These are phyloP conservation scores for Ctenicera cuprea DNA, from an alignment of 2,888 invertebrate genomes.

Conservation along the genomic window DNA sequence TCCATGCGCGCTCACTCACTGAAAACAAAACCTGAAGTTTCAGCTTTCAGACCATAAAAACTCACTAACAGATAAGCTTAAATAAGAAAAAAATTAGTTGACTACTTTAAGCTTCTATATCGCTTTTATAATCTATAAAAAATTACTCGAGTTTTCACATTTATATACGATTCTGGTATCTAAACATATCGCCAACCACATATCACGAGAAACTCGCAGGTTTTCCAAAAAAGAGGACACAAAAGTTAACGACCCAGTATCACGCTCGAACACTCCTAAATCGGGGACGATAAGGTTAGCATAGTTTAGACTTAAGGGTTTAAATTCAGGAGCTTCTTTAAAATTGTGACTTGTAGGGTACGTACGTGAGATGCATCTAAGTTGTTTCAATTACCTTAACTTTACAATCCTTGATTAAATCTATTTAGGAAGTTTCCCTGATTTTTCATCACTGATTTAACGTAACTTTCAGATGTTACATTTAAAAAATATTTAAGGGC, in stretches of 20 bases:
- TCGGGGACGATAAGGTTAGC: conserved; percentile 18
- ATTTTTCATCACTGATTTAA: too few species aligned
- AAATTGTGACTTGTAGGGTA: conserved; percentile 6
- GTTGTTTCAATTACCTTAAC: conserved; percentile 3
- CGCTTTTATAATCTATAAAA: too few species aligned
- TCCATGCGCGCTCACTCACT: too few species aligned
- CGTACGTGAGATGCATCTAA: conserved; percentile 7
- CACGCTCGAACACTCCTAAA: conserved; percentile 17
- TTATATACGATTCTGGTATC: too few species aligned
- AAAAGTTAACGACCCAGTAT: conserved; percentile 5
- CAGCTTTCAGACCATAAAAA: too few species aligned
- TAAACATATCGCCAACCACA: conserved; percentile 1
- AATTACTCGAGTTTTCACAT: too few species aligned
- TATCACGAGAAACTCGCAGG: not conserved
- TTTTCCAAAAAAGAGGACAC: conserved; percentile 6
- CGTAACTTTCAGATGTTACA: too few species aligned
- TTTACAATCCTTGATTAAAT: not conserved
- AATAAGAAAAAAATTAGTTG: too few species aligned
- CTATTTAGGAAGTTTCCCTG: not conserved
- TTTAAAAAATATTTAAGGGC: not conserved
- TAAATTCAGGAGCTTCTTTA: conserved; percentile 19
- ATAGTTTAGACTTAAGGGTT: conserved; percentile 19
- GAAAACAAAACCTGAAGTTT: too few species aligned
- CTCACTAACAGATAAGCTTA: too few species aligned
- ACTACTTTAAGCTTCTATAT: too few species aligned